Conservation (phyloP, 2,113 vertebrate genomes). For the Aegotheles bennettii region DNA sequence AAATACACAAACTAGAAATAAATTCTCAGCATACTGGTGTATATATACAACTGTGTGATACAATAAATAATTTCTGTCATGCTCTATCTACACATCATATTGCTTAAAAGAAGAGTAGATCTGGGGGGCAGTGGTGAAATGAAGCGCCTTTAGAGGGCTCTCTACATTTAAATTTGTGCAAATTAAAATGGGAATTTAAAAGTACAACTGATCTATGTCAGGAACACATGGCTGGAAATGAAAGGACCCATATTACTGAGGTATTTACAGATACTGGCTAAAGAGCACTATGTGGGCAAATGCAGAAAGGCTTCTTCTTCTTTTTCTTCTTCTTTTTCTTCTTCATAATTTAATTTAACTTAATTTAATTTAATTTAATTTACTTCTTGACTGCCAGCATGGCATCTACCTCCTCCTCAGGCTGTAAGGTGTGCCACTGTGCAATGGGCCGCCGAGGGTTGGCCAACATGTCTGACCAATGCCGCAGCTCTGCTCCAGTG, state of each 20-base stretch:
- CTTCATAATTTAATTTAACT: not conserved
- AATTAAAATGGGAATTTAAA: slow-evolving; percentile 74
- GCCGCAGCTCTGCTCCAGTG: slow-evolving; percentile 94
- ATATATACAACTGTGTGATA: slow-evolving; percentile 96
- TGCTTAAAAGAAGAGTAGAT: slow-evolving; percentile 99
- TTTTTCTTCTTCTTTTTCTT: slow-evolving; percentile 4
- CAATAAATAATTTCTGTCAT: slow-evolving; percentile 97
- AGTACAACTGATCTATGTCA: slow-evolving; percentile 75
- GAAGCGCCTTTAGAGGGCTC: slow-evolving; percentile 67
- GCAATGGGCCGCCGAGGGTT: slow-evolving; percentile 97
- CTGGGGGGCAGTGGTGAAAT: slow-evolving; percentile 72
- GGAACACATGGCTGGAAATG: slow-evolving; percentile 79
- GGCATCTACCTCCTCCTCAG: slow-evolving; percentile 94
- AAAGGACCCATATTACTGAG: slow-evolving; percentile 96
- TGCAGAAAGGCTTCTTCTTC: slow-evolving; percentile 80
- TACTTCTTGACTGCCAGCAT: slow-evolving; percentile 97
- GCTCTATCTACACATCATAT: slow-evolving; percentile 99
- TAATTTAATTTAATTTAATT: slow-evolving; percentile 65
- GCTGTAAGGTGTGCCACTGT: slow-evolving; percentile 96
- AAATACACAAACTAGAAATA: slow-evolving; percentile 99
- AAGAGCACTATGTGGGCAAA: slow-evolving; percentile 93
- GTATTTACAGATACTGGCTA: slow-evolving; percentile 99
- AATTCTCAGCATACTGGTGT: slow-evolving; percentile 96
- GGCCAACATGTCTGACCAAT: slow-evolving; percentile 99
- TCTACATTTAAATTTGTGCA: slow-evolving; percentile 81